phyloP scores from a whole-genome alignment of 2,113 vertebrate genomes.

The Apistogramma diplotaenia region DNA sequence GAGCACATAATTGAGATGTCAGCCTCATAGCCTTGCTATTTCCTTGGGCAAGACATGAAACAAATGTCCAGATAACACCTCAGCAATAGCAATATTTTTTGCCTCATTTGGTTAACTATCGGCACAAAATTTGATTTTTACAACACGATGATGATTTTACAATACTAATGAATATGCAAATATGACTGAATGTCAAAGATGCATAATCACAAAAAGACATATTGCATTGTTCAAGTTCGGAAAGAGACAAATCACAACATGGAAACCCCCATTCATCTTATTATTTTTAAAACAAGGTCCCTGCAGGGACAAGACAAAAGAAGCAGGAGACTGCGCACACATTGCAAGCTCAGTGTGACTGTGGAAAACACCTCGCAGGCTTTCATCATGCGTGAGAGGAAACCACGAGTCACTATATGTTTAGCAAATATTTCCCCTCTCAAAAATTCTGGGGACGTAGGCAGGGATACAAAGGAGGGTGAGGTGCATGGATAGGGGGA shows the following conservation, averaged over 20 bases:
- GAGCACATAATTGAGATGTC: slow-evolving; percentile 25
- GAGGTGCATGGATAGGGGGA: neutral
- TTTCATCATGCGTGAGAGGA: slow-evolving; percentile 21
- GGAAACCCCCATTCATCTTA: neutral
- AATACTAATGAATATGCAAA: neutral
- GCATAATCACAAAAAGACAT: neutral
- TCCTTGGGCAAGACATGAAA: neutral
- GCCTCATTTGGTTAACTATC: neutral
- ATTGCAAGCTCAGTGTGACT: neutral
- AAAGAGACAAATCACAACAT: neutral
- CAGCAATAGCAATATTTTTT: neutral
- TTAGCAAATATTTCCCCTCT: neutral
- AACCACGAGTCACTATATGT: neutral
- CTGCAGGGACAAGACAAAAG: neutral
- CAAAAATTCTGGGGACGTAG: neutral
- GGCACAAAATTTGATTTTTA: neutral
- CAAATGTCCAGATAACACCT: neutral
- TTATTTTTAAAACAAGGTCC: slow-evolving; percentile 9
- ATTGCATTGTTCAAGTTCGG: neutral
- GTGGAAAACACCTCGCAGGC: slow-evolving; percentile 5
- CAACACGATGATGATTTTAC: too few species aligned
- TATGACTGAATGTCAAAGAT: neutral
- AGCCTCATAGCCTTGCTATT: neutral
- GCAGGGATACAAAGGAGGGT: neutral
- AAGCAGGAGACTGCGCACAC: neutral